Conservation (phyloP, 2,888 invertebrate species). For the Chaitophorus viminalis region DNA sequence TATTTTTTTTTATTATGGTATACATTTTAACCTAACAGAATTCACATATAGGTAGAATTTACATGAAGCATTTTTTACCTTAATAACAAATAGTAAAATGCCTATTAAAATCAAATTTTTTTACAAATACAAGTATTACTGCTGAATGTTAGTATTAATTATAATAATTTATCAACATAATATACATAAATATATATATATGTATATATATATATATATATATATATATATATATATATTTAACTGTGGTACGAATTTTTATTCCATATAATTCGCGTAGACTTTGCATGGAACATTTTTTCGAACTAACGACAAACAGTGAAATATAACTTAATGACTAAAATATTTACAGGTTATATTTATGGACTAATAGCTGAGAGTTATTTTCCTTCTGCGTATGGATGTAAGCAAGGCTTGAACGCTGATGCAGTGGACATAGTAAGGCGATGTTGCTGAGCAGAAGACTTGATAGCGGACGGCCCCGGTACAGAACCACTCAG, state of each 20-base stretch:
- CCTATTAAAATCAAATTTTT: too few species aligned
- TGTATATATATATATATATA: too few species aligned
- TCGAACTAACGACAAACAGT: neutral
- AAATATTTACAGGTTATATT: conserved; percentile 5
- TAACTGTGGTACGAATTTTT: neutral
- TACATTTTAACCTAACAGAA: too few species aligned
- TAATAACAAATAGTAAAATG: too few species aligned
- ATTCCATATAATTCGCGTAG: neutral
- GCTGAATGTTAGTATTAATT: too few species aligned
- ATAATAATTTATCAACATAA: too few species aligned
- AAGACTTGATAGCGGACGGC: conserved; percentile 12
- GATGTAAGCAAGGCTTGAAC: conserved; percentile 66
- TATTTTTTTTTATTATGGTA: too few species aligned
- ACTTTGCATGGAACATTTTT: neutral
- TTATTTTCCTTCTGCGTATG: neutral
- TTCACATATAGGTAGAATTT: too few species aligned
- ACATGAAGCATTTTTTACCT: too few species aligned
- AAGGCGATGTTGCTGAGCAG: conserved; percentile 26
- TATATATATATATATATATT: too few species aligned
- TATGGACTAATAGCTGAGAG: neutral
- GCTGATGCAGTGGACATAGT: conserved; percentile 58
- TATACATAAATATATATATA: too few species aligned
- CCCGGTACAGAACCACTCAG: conserved; percentile 22
- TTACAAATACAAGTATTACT: too few species aligned
- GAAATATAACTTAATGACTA: neutral